phyloP scores from a whole-genome alignment of 2,113 vertebrate species.

The Sterna hirundo region DNA sequence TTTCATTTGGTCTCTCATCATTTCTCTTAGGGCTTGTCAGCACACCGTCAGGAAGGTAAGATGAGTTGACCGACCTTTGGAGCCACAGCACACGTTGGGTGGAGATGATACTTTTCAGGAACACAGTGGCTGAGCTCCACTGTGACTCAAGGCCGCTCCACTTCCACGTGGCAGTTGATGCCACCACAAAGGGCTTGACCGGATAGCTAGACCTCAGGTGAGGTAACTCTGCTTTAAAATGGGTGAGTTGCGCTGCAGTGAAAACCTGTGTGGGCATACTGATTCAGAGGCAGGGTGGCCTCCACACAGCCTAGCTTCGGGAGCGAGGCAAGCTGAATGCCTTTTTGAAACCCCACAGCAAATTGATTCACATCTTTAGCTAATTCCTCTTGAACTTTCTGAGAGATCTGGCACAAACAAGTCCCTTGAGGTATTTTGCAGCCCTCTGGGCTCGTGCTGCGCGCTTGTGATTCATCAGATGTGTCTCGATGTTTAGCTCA shows the following conservation, averaged over 20 bases:
- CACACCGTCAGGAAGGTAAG: neutral
- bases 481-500: neutral
- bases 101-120: neutral
- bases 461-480: neutral
- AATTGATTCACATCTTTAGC: neutral
- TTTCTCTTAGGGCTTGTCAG: neutral
- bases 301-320: neutral
- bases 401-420: neutral
- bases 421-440: neutral
- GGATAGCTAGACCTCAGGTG: neutral
- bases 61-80: neutral
- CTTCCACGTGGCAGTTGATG: neutral
- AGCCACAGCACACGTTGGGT: neutral
- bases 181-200: neutral
- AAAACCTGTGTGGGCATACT: neutral
- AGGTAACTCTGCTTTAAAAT: neutral
- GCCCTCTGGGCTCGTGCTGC: neutral
- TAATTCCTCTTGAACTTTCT: neutral
- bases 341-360: neutral
- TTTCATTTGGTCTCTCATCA: neutral
- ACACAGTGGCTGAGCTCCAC: neutral
- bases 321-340: neutral
- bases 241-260: neutral
- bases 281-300: neutral
- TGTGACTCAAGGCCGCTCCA: neutral